Evolutionary conservation across 2,888 invertebrate species (phyloP), one percentile per base, ranked within the genome.

Genomic region (Ennomos fuscantarius): DNA sequence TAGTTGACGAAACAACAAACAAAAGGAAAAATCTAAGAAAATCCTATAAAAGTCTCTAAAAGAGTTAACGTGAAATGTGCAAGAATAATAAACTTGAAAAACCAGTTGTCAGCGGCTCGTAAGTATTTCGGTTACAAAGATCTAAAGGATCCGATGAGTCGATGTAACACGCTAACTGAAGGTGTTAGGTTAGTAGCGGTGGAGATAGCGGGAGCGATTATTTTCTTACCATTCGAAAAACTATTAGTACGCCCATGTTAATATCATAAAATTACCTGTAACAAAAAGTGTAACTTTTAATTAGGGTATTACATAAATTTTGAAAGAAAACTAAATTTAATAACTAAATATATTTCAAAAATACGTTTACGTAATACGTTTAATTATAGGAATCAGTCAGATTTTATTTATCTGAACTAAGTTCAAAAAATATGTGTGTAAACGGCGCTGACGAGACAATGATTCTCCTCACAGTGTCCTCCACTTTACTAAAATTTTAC

Each of bases 71-170:
- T 55, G 61, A 63, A 75, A 75, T 81, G 76, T 73, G 68, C 76
- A 78, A 82, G 76, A 72, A 68, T 75, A 78, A 82, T 81, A 77
- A 82, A 84, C 82, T 87, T 80, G 77, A 34, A 36, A 82, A 77
- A 71, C 68, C 75, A 66, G 62, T 75, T 73, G 74, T 78, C 70
- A 73, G 74, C 74, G 73, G 74, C 78, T 77, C 70, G 69, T 66
- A 72, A 82, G 83, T 82, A 82, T 86, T 85, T 75, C 79, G 78
- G 79, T 81, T 81, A 79, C 81, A 84, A 81, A 84, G 83, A 86
- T 86, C 79, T 81, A 73, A 74, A 65, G 76, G 83, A 82, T 83
- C 79, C 69, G 72, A 75, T 64, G 71, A 81, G 71, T 78, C 66
- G 71, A 63, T 68, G 72, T 74, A 74, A 82, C 82, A 82, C 74